Base-by-base conservation (phyloP, 2,888 invertebrate genomes). In the Limnephilus rhombicus region DNA sequence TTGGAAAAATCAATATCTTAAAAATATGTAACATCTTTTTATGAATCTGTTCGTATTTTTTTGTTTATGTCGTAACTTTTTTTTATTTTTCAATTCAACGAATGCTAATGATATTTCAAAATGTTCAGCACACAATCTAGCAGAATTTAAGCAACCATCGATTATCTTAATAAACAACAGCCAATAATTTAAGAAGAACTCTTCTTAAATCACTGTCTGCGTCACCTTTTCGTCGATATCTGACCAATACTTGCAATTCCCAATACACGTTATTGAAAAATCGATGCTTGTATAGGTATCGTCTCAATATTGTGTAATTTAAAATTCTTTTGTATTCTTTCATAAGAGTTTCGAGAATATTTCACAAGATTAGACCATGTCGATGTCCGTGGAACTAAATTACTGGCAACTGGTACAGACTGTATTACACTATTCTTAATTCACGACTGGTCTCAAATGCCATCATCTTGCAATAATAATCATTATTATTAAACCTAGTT, bases 331-430 rank as follows among this genome's bases (percentile, higher is more conserved):
- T 83, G 37, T 83, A 34, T 83, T 37, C 83, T 83, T 34, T 83
- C 34, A 83, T 24, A 37, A 83, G 83, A 83, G 83, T 83, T 83
- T 83, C 37, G 37, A 83, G 37, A 83, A 24, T 83, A 37, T 83
- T 83, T 37, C 83, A 18, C 37, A 37, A 83, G 15, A 83, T 5
- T 24, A 18, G 31, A 18, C 37, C 7, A 83, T 18, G 37, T n/a
- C 9, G 83, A 83, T 83, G 24, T 83, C 37, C 34, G 15, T 83
- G 34, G 37, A 83, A 83, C 37, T 9, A 37, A 83, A 83, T 34
- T 83, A 37, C 24, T 34, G 24, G 9, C 68, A 68, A 68, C 68
- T 68, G 68, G 31, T 83, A 31, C 34, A 83, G 82, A 83, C 82
- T 83, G 82, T 83, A 34, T 18, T 82, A 31, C 82, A 31, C 82